These are phyloP conservation scores for Borostomias antarcticus DNA, from an alignment of 2,797 vertebrate genomes.

Conservation along the genomic window DNA sequence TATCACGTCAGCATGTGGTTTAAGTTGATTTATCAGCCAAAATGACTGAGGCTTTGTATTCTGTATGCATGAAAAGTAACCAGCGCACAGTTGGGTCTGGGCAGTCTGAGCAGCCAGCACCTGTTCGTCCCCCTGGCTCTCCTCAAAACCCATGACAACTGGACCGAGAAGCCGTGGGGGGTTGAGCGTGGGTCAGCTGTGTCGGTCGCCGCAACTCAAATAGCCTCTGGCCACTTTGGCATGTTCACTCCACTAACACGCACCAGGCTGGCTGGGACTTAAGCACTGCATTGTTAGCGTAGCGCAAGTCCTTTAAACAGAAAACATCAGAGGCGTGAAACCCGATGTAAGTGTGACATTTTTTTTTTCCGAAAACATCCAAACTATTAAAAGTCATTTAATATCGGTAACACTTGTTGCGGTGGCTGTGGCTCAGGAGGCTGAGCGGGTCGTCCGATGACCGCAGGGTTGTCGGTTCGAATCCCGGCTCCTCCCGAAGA, in stretches of 20 bases:
- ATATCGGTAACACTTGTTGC: no score
- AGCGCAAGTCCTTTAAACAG: slow-evolving; percentile 16
- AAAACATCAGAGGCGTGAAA: not conserved
- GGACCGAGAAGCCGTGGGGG: slow-evolving; percentile 30
- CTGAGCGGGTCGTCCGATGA: no score
- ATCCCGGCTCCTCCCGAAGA: no score
- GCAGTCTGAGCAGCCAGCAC: slow-evolving; percentile 47
- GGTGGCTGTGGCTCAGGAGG: no score
- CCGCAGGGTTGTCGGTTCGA: no score
- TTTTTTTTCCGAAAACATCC: slow-evolving; percentile 33
- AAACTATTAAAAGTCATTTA: slow-evolving; percentile 51
- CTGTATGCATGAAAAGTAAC: slow-evolving; percentile 8
- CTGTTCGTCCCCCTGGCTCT: slow-evolving; percentile 62
- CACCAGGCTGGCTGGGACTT: not conserved
- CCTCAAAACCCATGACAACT: slow-evolving; percentile 55
- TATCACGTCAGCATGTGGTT: not conserved
- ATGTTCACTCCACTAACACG: slow-evolving; percentile 20
- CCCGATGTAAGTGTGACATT: slow-evolving; percentile 1
- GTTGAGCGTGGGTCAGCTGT: slow-evolving; percentile 30
- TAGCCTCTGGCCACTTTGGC: slow-evolving; percentile 8
- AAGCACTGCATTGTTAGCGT: slow-evolving; percentile 15
- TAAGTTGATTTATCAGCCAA: no score
- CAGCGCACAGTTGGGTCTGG: not conserved
- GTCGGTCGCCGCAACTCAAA: slow-evolving; percentile 27
- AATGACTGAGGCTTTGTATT: not conserved